Evolutionary conservation across 92 coral and sea anemone genomes (phyloP), one percentile per base, ranked within the genome.

Genomic region (Pocillopora grandis): DNA sequence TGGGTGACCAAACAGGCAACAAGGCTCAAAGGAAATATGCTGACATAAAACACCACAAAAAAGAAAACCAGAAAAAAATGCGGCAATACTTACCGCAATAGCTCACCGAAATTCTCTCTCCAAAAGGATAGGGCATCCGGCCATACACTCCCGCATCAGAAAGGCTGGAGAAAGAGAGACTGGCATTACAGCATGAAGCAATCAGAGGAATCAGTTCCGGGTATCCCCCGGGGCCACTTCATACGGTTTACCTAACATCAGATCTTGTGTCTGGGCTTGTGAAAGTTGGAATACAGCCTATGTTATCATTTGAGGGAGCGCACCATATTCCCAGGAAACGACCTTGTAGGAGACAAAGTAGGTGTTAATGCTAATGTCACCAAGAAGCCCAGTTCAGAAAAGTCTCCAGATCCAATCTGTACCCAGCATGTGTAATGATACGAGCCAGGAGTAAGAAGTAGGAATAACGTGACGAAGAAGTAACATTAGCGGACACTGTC

Each of bases 391-490:
- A 27, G 27, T 27, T 27, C 27, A 27, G 27, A 27, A 27, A 0
- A 27, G 27, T 27, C 27, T 27, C 27, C 27, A 27, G 27, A 27
- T 19, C 66, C 66, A 62, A 19, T 62, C 77, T 88, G 68, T 88
- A 66, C 66, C 91, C 91, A 61, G 67, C 89, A 15, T 88, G 91
- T 67, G 91, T 73, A 33, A 85, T 88, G 35, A 88, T 88, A n/a
- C 73, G 91, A 27, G 91, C 91, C 16, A 84, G 76, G 84, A 15
- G 59, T 55, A 76, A 31, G 58, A 71, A 23, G 37, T 12, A 76
- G 13, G 36, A 17, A 31, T 63, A 74, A 66, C 64, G 59, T 66
- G 17, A 84, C 33, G 85, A 62, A 19, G 66, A 62, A 19, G 66
- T 12, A 19, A 62, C 13, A 62, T 62, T 62, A 62, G 66, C 66